Base-by-base conservation (phyloP, 2,113 vertebrate genomes). In the Aleadryas rufinucha region DNA sequence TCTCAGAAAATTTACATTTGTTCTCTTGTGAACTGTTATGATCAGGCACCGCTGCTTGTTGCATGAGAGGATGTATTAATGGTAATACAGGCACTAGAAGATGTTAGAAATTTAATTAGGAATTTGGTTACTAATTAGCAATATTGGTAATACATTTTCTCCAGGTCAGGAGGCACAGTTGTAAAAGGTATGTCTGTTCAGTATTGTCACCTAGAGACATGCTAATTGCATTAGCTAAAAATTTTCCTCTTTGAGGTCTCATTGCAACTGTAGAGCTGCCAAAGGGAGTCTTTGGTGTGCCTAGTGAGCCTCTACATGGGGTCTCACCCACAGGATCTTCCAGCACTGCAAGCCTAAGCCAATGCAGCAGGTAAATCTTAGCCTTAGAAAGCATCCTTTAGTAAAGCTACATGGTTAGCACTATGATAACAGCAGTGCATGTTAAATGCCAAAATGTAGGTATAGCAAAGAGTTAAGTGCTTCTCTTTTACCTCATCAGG, bases 401-500 rank as follows among this genome's bases (percentile, higher is more conserved):
- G 16, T 39, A 53, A 64, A 47, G 5, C 23, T 49, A 16, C 19
- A 3, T 19, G 13, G 9, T 23, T 70, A 75, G 54, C 0, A 0
- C 33, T 59, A 3, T 54, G 22, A 8, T 74, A 61, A n/a, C 37
- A 54, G 42, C 37, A 78, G 5, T 35, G 19, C 37, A 8, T 20
- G 19, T 39, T 57, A 74, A 27, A 17, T 75, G 45, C 22, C 42
- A 49, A 41, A 65, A 53, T 21, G 21, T 14, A 42, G 44, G 20
- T 37, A 27, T 1, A 2, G n/a, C 52, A 53, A 41, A 49, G 44
- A 33, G 26, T 60, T 44, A 68, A 31, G 6, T 45, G 39, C 63
- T 54, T 16, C 22, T 85, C 30, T 61, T 88, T 33, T 68, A 31
- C 18, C 23, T 80, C 19, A 30, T 86, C 26, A 84, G 5, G 26